A percentile compares a stretch with the other conserved stretches of the same genome.
Evolutionary conservation across 2,888 invertebrate species (phyloP).

Genomic region (Cerastis leucographa): DNA sequence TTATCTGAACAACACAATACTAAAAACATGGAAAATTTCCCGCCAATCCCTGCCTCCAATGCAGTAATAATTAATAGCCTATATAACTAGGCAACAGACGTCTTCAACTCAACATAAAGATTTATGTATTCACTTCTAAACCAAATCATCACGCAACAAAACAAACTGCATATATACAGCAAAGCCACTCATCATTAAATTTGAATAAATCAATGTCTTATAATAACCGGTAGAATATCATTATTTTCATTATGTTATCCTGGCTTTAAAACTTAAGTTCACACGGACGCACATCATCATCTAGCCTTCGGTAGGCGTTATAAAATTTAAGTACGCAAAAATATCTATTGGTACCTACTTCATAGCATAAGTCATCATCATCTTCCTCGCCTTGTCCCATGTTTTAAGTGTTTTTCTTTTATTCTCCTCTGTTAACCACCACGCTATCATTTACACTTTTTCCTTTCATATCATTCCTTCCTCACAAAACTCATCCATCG

Average conservation of each 20-base stretch:
- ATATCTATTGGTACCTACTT: too few species aligned
- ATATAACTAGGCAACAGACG: not conserved
- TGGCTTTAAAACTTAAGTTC: constrained; percentile 7
- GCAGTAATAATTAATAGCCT: not conserved
- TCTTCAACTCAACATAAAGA: constrained; percentile 8
- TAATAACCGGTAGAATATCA: constrained; percentile 34
- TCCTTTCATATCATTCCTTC: too few species aligned
- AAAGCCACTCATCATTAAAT: constrained; percentile 17
- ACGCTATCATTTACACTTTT: too few species aligned
- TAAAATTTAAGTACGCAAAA: constrained; percentile 8
- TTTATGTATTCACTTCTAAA: constrained; percentile 2
- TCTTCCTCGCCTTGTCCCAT: too few species aligned
- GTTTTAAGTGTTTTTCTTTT: too few species aligned
- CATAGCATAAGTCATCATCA: not conserved
- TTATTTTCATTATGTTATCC: constrained; percentile 46
- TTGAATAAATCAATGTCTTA: constrained; percentile 29
- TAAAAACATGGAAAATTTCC: not conserved
- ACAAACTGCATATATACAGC: not conserved
- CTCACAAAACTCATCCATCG: too few species aligned
- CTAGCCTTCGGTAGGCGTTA: constrained; percentile 20
- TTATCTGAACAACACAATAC: not conserved
- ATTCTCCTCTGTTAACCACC: too few species aligned
- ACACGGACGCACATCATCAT: not conserved
- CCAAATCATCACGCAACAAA: constrained; percentile 19
- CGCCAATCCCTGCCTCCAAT: not conserved